These are phyloP conservation scores for Balearica regulorum DNA, from an alignment of 2,797 vertebrate genomes.

Conservation along the genomic window DNA sequence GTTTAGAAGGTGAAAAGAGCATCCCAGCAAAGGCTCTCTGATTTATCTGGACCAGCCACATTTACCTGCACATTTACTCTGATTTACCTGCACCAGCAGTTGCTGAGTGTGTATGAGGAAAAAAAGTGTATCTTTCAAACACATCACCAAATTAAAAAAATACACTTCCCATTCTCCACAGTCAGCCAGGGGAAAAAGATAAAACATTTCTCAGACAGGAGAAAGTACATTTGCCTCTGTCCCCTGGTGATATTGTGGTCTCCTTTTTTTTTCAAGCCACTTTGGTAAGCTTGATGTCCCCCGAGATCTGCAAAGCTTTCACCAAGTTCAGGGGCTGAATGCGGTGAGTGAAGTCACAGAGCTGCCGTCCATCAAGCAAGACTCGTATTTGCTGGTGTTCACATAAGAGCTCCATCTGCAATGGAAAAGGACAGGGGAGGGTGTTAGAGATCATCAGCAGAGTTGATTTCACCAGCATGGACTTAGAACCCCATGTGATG, in stretches of 20 bases:
- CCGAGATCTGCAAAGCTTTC: constrained; percentile 81
- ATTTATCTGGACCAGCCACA: background rate
- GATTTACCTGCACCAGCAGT: background rate
- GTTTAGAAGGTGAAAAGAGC: background rate
- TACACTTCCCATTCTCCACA: background rate
- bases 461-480: background rate
- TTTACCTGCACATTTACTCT: background rate
- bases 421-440: background rate
- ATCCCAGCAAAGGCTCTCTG: background rate
- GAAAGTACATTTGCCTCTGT: background rate
- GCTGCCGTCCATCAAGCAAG: constrained; percentile 86
- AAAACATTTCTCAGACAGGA: background rate
- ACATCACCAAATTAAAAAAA: background rate
- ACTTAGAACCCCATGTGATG: background rate
- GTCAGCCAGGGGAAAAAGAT: background rate
- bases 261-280: constrained; percentile 77
- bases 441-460: background rate
- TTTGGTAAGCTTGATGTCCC: constrained; percentile 89
- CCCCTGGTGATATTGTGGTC: background rate
- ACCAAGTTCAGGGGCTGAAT: constrained; percentile 78
- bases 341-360: constrained; percentile 86
- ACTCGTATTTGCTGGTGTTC: constrained; percentile 92
- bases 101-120: background rate
- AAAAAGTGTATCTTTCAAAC: background rate
- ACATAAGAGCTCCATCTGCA: constrained; percentile 90